Percentiles rank a stretch among this genome's conserved stretches.
Evolutionary conservation across 2,888 invertebrate genomes (phyloP).

Genomic region (Leucophenga maculata): DNA sequence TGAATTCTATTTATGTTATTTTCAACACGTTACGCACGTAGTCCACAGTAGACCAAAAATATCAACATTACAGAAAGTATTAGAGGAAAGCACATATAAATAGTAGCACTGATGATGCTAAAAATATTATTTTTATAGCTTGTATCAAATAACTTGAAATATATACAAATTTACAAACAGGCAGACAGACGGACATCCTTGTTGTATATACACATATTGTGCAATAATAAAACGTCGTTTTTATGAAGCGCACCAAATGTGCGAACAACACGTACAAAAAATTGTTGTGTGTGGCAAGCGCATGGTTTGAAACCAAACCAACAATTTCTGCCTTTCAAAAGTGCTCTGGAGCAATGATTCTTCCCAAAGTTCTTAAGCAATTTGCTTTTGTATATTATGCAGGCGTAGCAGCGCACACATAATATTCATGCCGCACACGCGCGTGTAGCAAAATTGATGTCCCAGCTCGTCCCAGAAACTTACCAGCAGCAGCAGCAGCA

Average conservation of each 20-base stretch:
- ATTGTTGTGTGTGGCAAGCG: constrained; percentile 22
- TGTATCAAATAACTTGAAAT: constrained; percentile 56
- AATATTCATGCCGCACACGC: constrained; percentile 61
- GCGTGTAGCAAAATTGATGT: constrained; percentile 52
- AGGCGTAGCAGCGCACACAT: constrained; percentile 26
- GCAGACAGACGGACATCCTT: not conserved
- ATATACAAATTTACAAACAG: not conserved
- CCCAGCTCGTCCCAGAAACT: constrained; percentile 28
- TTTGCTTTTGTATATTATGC: not conserved
- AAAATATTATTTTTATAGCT: constrained; percentile 61
- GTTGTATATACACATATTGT: not conserved
- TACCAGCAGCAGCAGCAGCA: too few species aligned
- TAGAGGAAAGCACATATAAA: not conserved
- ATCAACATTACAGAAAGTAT: not conserved
- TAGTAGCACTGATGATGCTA: constrained; percentile 43
- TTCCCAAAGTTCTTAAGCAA: too few species aligned
- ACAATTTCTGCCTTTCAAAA: not conserved
- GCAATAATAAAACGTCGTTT: constrained; percentile 55
- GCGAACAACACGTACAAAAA: constrained; percentile 62
- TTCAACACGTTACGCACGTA: constrained; percentile 63
- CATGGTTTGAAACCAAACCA: constrained; percentile 30
- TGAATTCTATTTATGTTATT: constrained; percentile 46
- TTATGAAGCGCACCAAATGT: constrained; percentile 53
- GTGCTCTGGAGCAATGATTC: too few species aligned
- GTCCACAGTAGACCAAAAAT: constrained; percentile 37